Conservation (phyloP, 2,888 invertebrate genomes). For the Drosophila monieri region DNA sequence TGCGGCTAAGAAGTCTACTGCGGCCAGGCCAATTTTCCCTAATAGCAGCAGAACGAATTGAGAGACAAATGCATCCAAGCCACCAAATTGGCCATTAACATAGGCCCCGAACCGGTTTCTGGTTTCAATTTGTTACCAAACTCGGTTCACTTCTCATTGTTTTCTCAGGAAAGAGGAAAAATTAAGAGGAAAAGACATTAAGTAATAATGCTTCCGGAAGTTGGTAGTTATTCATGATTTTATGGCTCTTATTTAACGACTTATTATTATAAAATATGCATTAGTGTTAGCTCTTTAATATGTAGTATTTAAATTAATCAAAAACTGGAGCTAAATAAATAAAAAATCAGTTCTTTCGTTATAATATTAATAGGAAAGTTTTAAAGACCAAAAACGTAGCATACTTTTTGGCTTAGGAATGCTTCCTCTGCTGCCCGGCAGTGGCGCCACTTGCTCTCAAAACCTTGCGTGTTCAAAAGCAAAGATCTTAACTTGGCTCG, state of each 20-base stretch:
- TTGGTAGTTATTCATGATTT: not conserved
- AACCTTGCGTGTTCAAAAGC: no score
- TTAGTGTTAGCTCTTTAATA: not conserved
- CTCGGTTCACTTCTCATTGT: not conserved
- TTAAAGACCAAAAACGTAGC: not conserved
- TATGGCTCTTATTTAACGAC: not conserved
- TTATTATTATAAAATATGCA: not conserved
- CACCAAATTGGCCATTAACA: constrained; percentile 29
- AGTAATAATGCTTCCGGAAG: not conserved
- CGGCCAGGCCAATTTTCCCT: constrained; percentile 17
- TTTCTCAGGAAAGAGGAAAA: not conserved
- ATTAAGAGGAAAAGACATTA: not conserved
- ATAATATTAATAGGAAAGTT: no score
- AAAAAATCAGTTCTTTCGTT: no score
- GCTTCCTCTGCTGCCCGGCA: not conserved
- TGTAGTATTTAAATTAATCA: not conserved
- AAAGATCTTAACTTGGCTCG: not conserved
- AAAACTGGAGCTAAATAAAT: no score
- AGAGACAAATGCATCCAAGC: constrained; percentile 22
- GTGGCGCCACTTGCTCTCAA: not conserved
- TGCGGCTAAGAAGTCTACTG: constrained; percentile 51
- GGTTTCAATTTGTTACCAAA: not conserved
- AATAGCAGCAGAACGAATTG: constrained; percentile 33
- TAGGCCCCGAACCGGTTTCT: constrained; percentile 24
- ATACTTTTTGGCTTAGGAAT: not conserved